A percentile compares a stretch with the other conserved stretches of the same genome.
These are phyloP conservation scores for Ameiurus melas DNA, from an alignment of 2,113 vertebrate genomes.

Conservation along the genomic window DNA sequence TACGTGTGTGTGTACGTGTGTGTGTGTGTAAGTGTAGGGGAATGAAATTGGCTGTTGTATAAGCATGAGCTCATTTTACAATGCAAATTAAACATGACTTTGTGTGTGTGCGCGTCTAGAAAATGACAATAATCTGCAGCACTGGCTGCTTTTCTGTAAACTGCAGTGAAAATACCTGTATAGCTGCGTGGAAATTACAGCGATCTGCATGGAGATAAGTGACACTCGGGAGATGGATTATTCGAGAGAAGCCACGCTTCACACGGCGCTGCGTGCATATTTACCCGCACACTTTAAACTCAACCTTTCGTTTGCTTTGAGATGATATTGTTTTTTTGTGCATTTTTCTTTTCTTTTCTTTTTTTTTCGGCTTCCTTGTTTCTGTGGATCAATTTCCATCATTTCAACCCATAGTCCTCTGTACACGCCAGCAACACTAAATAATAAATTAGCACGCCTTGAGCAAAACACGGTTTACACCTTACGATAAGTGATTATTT, in stretches of 20 bases:
- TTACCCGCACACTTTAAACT: neutral
- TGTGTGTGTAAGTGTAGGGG: neutral
- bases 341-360: too few species aligned
- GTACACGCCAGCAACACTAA: slow-evolving; percentile 26
- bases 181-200: neutral
- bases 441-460: slow-evolving; percentile 39
- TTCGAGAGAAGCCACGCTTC: neutral
- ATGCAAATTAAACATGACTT: slow-evolving; percentile 22
- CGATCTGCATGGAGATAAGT: slow-evolving; percentile 18
- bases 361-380: neutral
- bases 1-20: neutral
- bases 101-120: neutral
- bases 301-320: neutral
- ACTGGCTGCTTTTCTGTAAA: slow-evolving; percentile 22
- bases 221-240: neutral
- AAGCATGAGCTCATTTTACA: slow-evolving; percentile 18
- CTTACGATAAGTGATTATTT: slow-evolving; percentile 44
- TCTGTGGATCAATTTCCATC: slow-evolving; percentile 9
- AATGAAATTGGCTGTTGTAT: slow-evolving; percentile 11
- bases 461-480: slow-evolving; percentile 29
- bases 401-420: neutral
- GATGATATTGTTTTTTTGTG: too few species aligned
- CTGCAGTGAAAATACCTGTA: slow-evolving; percentile 26
- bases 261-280: neutral
- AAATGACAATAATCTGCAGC: slow-evolving; percentile 19